phyloP scores from a whole-genome alignment of 1,140 invertebrate genomes.

The Carposina sasakii region DNA sequence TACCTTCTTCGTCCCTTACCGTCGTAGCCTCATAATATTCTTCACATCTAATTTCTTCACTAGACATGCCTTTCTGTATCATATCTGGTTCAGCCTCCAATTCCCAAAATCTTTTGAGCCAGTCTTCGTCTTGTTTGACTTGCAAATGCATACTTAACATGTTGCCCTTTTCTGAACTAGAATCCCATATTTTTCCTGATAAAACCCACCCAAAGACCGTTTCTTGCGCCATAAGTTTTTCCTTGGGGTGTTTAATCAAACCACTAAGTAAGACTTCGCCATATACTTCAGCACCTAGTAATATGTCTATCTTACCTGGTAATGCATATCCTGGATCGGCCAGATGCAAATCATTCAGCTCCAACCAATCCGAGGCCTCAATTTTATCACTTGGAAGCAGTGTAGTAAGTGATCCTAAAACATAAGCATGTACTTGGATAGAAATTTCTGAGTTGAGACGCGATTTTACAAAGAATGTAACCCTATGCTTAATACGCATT shows the following conservation, averaged over 20 bases:
- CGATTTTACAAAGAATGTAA: background rate
- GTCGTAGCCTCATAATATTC: conserved; percentile 4
- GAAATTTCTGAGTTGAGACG: background rate
- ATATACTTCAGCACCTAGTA: conserved; percentile 1
- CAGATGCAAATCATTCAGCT: background rate
- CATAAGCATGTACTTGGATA: background rate
- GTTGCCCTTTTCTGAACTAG: background rate
- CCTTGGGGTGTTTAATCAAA: background rate
- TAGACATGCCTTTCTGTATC: background rate
- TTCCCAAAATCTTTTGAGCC: conserved; percentile 4
- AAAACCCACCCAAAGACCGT: conserved; percentile 1
- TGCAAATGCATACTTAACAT: background rate
- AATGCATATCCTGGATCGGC: conserved; percentile 2
- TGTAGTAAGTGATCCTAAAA: background rate
- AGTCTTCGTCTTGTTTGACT: background rate
- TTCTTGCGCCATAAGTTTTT: background rate
- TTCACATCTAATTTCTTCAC: conserved; percentile 2
- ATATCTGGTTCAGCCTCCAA: conserved; percentile 2
- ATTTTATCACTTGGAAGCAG: background rate
- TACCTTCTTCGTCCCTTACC: conserved; percentile 1
- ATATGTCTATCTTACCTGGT: conserved; percentile 3
- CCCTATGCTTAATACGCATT: background rate
- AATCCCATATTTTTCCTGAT: background rate
- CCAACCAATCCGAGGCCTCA: background rate
- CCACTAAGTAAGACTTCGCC: background rate